These are phyloP conservation scores for Operophtera brumata DNA, from an alignment of 2,888 invertebrate species.

Conservation along the genomic window DNA sequence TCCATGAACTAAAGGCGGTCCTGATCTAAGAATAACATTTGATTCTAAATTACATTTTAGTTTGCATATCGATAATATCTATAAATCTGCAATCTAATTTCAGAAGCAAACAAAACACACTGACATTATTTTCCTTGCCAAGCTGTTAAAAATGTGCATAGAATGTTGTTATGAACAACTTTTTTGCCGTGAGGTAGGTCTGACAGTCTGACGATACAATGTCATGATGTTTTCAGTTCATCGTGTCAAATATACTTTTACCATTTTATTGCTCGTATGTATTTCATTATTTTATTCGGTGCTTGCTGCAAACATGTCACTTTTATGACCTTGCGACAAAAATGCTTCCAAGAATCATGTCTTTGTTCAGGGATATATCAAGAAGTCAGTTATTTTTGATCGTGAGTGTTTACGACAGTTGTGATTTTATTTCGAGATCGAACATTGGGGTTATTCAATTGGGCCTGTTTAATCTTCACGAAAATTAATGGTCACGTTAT, in stretches of 20 bases:
- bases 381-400: conserved; percentile 12
- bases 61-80: too few relatives aligned
- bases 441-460: conserved; percentile 21
- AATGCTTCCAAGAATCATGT: conserved; percentile 7
- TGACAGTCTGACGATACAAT: conserved; percentile 10
- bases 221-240: conserved; percentile 9
- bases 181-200: conserved; percentile 14
- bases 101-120: background rate
- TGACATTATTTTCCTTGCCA: background rate
- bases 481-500: conserved; percentile 17
- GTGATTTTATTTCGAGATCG: conserved; percentile 19
- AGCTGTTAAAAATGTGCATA: too few relatives aligned
- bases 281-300: background rate
- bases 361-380: conserved; percentile 13
- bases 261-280: conserved; percentile 12
- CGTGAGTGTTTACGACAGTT: conserved; percentile 16
- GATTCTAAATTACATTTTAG: too few relatives aligned
- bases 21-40: too few relatives aligned
- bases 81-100: too few relatives aligned
- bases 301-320: conserved; percentile 3
- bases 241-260: conserved; percentile 16
- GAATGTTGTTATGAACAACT: background rate
- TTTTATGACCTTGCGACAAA: conserved; percentile 5
- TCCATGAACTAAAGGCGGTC: too few relatives aligned
- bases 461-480: conserved; percentile 5